Evolutionary conservation across 1,140 invertebrate species (phyloP).

Genomic region (Panagrolaimus sp.): DNA sequence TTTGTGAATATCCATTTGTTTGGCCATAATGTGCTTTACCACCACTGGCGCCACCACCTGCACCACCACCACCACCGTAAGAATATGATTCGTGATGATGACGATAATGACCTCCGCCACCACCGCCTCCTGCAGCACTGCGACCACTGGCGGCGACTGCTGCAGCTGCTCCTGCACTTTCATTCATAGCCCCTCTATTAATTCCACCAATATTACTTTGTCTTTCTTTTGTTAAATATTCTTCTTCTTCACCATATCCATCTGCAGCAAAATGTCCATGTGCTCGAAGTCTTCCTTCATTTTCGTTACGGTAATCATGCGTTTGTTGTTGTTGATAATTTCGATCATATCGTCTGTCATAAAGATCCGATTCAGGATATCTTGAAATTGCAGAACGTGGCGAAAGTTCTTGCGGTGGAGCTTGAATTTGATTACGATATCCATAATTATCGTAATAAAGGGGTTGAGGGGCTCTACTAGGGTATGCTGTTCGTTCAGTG

Average conservation of each 20-base stretch:
- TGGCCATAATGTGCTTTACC: neutral
- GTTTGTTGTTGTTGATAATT: neutral
- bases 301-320: neutral
- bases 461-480: neutral
- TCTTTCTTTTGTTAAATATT: neutral
- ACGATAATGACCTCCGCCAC: neutral
- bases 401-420: neutral
- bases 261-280: neutral
- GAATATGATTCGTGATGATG: neutral
- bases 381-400: conserved; percentile 1
- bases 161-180: neutral
- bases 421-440: neutral
- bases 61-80: neutral
- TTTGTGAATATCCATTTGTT: conserved; percentile 1
- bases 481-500: conserved; percentile 5
- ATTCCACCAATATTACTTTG: neutral
- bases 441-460: conserved; percentile 6
- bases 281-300: neutral
- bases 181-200: neutral
- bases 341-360: neutral
- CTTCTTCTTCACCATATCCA: conserved; percentile 8
- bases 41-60: neutral
- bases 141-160: neutral
- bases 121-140: conserved; percentile 8
- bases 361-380: conserved; percentile 11